These are phyloP conservation scores for Drosophila kikkawai DNA, from an alignment of 1,140 invertebrate species.

Conservation along the genomic window DNA sequence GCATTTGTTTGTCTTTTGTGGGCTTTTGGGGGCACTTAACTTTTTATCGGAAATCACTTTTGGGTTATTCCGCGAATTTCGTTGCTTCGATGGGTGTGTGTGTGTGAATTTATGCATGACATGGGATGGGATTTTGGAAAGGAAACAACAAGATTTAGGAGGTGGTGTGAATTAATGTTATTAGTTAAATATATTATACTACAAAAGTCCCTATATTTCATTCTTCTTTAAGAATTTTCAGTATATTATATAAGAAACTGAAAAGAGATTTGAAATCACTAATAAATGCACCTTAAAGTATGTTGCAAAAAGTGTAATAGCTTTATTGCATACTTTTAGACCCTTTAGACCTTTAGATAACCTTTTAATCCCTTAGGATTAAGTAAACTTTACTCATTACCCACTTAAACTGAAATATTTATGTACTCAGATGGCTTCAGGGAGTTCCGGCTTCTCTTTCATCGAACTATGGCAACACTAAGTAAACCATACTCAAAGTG, in stretches of 20 bases:
- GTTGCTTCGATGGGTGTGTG: constrained; percentile 28
- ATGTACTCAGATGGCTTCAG: neutral
- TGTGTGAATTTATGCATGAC: constrained; percentile 7
- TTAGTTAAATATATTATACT: neutral
- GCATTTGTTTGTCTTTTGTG: constrained; percentile 56
- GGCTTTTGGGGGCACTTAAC: constrained; percentile 71
- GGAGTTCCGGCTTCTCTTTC: neutral
- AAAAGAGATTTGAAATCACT: neutral
- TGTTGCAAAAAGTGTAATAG: neutral
- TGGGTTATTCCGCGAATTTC: constrained; percentile 68
- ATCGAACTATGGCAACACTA: constrained; percentile 5
- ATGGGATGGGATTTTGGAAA: neutral
- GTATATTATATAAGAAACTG: neutral
- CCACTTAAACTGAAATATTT: neutral
- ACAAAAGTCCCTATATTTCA: neutral
- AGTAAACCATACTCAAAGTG: constrained; percentile 19
- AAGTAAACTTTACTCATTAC: neutral
- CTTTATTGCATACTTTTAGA: neutral
- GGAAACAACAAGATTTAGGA: neutral
- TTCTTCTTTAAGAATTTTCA: neutral
- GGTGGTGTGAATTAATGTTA: neutral
- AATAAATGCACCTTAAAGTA: neutral
- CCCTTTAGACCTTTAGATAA: neutral
- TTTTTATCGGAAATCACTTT: constrained; percentile 78
- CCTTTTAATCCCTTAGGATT: neutral